phyloP scores from a whole-genome alignment of 2,797 vertebrate genomes.

The Chelidonichthys spinosus region DNA sequence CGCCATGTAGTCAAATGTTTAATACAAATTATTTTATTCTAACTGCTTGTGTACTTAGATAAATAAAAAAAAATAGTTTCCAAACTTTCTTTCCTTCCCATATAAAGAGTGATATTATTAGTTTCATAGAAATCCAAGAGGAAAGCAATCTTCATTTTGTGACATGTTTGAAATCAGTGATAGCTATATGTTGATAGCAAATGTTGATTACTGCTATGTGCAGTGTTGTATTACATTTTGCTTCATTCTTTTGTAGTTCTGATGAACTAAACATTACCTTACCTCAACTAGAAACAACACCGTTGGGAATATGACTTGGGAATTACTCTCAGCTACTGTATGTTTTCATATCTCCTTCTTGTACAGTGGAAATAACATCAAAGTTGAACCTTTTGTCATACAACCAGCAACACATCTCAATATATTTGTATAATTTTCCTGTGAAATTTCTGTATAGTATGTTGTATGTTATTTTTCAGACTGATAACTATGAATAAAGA shows the following conservation, averaged over 20 bases:
- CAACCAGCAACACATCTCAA: constrained; percentile 73
- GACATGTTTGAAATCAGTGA: constrained; percentile 72
- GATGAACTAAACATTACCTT: constrained; percentile 72
- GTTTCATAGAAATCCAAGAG: constrained; percentile 65
- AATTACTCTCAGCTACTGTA: constrained; percentile 62
- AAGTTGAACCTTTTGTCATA: constrained; percentile 67
- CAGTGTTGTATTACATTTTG: constrained; percentile 60
- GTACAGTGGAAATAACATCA: constrained; percentile 67
- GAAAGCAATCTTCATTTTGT: constrained; percentile 69
- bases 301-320: constrained; percentile 60
- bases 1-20: constrained; percentile 48
- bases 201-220: constrained; percentile 48
- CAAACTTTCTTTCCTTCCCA: constrained; percentile 70
- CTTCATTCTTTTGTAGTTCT: constrained; percentile 71
- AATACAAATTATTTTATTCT: constrained; percentile 54
- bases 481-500: constrained; percentile 75
- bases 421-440: constrained; percentile 80
- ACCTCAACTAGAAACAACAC: constrained; percentile 74
- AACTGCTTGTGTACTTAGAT: constrained; percentile 71
- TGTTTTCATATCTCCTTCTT: constrained; percentile 73
- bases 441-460: constrained; percentile 61
- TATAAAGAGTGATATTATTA: constrained; percentile 77
- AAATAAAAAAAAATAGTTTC: constrained; percentile 57
- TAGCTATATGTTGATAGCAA: constrained; percentile 58
- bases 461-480: constrained; percentile 70